Evolutionary conservation across 2,797 vertebrate species (phyloP).

Genomic region (Momotus momota): DNA sequence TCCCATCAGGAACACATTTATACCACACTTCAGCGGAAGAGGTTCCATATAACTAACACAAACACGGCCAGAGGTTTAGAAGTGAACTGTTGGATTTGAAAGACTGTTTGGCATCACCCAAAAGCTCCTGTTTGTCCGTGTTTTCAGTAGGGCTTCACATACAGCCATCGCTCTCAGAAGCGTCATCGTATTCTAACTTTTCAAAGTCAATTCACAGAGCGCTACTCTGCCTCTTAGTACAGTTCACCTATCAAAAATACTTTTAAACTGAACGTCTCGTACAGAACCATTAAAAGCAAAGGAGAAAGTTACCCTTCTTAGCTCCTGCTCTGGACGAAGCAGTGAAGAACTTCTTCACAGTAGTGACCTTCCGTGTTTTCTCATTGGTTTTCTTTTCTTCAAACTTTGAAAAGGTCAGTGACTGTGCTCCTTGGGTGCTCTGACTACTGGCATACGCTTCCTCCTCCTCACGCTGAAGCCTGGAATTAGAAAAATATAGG

Average conservation of each 20-base stretch:
- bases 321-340: conserved; percentile 91
- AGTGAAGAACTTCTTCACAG: conserved; percentile 98
- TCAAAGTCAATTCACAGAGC: not conserved
- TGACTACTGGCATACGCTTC: conserved; percentile 94
- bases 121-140: not conserved
- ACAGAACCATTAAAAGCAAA: not conserved
- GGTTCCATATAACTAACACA: not conserved
- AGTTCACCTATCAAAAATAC: not conserved
- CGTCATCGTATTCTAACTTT: not conserved
- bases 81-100: not conserved
- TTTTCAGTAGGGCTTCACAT: not conserved
- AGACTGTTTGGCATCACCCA: not conserved
- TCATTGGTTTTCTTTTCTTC: conserved; percentile 99
- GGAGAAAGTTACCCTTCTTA: conserved; percentile 88
- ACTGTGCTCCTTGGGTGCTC: conserved; percentile 82
- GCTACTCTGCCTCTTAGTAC: not conserved
- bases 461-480: conserved; percentile 96
- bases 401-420: conserved; percentile 94
- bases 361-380: conserved; percentile 95
- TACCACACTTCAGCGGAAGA: not conserved
- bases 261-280: not conserved
- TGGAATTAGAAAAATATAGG: conserved; percentile 19
- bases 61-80: not conserved
- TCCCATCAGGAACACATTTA: not conserved
- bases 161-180: not conserved